Evolutionary conservation across 2,797 vertebrate genomes (phyloP).

Genomic region (Parotocinclus haroldoi): DNA sequence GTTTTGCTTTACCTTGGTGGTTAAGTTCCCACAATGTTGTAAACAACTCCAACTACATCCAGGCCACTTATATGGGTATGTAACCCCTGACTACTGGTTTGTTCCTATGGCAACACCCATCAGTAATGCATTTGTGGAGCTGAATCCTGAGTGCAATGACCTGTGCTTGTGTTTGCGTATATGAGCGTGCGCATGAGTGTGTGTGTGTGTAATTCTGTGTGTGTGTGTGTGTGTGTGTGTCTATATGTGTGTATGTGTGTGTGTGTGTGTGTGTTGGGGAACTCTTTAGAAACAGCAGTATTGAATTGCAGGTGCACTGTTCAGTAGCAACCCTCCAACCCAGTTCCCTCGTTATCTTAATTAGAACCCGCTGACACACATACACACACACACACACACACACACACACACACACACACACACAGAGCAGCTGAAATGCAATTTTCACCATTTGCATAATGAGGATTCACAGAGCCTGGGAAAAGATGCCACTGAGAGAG

Average conservation of each 20-base stretch:
- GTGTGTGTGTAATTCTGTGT: slow-evolving; percentile 22
- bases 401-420: slow-evolving; percentile 14
- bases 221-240: slow-evolving; percentile 8
- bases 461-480: slow-evolving; percentile 42
- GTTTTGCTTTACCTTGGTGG: too few relatives aligned
- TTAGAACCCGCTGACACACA: slow-evolving; percentile 38
- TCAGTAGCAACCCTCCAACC: slow-evolving; percentile 19
- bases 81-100: slow-evolving; percentile 36
- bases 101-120: slow-evolving; percentile 38
- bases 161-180: slow-evolving; percentile 14
- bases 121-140: slow-evolving; percentile 20
- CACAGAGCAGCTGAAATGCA: slow-evolving; percentile 38
- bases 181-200: slow-evolving; percentile 7
- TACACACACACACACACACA: slow-evolving; percentile 21
- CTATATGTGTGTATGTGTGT: slow-evolving; percentile 4
- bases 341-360: slow-evolving; percentile 42
- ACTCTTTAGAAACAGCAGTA: slow-evolving; percentile 36
- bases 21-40: too few relatives aligned
- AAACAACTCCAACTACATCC: slow-evolving; percentile 10
- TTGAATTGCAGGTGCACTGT: slow-evolving; percentile 51
- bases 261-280: background rate
- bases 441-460: slow-evolving; percentile 53
- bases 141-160: slow-evolving; percentile 31
- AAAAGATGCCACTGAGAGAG: slow-evolving; percentile 33
- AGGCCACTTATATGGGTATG: slow-evolving; percentile 33